These are phyloP conservation scores for Ginglymostoma cirratum DNA, from an alignment of 2,113 vertebrate species.

Conservation along the genomic window DNA sequence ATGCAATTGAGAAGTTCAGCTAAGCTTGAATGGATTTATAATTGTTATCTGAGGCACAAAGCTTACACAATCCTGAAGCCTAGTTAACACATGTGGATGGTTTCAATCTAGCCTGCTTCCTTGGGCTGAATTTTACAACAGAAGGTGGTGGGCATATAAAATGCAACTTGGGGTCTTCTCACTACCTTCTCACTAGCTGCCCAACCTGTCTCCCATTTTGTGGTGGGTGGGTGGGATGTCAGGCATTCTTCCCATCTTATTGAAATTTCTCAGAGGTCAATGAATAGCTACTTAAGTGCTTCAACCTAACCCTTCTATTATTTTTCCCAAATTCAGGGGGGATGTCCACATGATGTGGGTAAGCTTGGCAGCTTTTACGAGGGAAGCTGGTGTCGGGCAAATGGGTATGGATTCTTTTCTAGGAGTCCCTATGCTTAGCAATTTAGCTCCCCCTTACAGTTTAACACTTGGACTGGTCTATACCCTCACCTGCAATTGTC, in stretches of 20 bases:
- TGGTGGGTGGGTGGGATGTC: neutral
- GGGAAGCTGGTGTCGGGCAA: neutral
- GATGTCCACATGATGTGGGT: neutral
- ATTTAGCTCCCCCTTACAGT: neutral
- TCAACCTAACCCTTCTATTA: neutral
- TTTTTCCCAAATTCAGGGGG: neutral
- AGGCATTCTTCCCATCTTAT: neutral
- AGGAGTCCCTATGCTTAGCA: neutral
- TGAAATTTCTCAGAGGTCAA: neutral
- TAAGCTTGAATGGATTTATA: neutral
- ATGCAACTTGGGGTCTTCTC: neutral
- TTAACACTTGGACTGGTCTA: neutral
- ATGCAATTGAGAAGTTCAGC: neutral
- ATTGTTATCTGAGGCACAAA: neutral
- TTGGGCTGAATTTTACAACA: neutral
- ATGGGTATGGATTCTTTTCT: no score
- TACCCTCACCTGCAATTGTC: neutral
- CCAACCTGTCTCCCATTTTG: neutral
- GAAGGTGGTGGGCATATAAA: neutral
- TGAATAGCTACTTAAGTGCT: neutral
- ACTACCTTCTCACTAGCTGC: neutral
- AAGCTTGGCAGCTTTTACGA: no score
- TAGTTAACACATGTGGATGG: neutral
- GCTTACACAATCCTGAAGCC: neutral
- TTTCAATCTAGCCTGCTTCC: neutral